Conservation (phyloP, 2,888 invertebrate genomes). For the Caenorhabditis wallacei region DNA sequence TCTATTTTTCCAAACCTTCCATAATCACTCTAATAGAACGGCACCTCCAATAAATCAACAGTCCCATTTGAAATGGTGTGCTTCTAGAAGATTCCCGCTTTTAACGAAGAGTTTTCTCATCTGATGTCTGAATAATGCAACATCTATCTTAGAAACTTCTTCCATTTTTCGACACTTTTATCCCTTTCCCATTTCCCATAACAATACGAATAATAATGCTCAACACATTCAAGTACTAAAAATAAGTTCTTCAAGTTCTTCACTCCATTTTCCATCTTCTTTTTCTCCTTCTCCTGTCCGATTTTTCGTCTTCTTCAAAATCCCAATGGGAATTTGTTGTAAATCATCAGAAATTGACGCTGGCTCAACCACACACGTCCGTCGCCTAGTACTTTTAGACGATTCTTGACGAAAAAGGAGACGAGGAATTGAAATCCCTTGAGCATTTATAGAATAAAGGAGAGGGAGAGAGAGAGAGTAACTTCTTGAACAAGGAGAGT, state of each 20-base stretch:
- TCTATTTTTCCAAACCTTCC: too few relatives aligned
- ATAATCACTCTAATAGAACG: too few relatives aligned
- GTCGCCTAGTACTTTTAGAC: slow-evolving; percentile 25
- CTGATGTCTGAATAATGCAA: neutral
- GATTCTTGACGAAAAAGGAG: slow-evolving; percentile 20
- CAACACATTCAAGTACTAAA: slow-evolving; percentile 37
- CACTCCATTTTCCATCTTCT: slow-evolving; percentile 20
- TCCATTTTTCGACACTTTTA: neutral
- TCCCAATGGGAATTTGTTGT: slow-evolving; percentile 39
- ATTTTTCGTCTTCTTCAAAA: slow-evolving; percentile 13
- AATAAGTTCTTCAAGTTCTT: slow-evolving; percentile 17
- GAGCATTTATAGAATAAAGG: slow-evolving; percentile 17
- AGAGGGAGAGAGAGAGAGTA: neutral
- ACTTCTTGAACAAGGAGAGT: too few relatives aligned
- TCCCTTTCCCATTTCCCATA: slow-evolving; percentile 21
- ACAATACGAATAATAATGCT: slow-evolving; percentile 24
- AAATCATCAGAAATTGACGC: slow-evolving; percentile 56
- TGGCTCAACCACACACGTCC: neutral
- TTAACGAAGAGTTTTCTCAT: too few relatives aligned
- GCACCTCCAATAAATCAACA: too few relatives aligned
- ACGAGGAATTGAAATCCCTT: slow-evolving; percentile 16
- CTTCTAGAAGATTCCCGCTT: too few relatives aligned
- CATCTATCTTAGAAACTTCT: neutral
- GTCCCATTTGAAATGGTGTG: too few relatives aligned
- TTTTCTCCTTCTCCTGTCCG: neutral